phyloP scores from a whole-genome alignment of 2,113 vertebrate genomes.

The Benitochromis conjunctus region DNA sequence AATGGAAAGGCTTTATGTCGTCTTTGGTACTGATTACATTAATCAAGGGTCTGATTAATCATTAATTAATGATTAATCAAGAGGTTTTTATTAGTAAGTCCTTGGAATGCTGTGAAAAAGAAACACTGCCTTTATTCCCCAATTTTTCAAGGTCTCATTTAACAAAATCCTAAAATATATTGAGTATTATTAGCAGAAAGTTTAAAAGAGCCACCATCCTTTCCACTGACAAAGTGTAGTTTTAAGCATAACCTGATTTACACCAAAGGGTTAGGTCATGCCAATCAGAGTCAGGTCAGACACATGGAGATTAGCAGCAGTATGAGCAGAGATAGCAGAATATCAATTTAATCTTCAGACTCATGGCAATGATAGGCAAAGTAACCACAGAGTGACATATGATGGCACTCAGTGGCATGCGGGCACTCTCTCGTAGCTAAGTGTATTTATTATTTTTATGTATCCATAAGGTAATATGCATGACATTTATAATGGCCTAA shows the following conservation, averaged over 20 bases:
- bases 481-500: not conserved
- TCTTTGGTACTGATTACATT: not conserved
- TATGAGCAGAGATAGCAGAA: not conserved
- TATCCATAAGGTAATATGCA: not conserved
- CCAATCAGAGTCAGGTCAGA: not conserved
- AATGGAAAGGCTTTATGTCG: not conserved
- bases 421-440: not conserved
- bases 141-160: not conserved
- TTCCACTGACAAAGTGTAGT: not conserved
- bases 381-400: not conserved
- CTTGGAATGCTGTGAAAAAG: not conserved
- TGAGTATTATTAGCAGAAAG: too few relatives aligned
- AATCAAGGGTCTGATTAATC: not conserved
- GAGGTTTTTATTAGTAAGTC: not conserved
- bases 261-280: not conserved
- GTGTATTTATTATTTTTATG: not conserved
- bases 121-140: not conserved
- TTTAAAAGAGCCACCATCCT: not conserved
- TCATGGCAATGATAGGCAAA: not conserved
- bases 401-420: too few relatives aligned
- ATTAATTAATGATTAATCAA: too few relatives aligned
- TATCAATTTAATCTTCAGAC: not conserved
- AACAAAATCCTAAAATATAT: not conserved
- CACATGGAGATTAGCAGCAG: not conserved
- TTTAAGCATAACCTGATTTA: not conserved